Base-by-base conservation (phyloP, 2,888 invertebrate species). In the Chrysolina haemoptera region DNA sequence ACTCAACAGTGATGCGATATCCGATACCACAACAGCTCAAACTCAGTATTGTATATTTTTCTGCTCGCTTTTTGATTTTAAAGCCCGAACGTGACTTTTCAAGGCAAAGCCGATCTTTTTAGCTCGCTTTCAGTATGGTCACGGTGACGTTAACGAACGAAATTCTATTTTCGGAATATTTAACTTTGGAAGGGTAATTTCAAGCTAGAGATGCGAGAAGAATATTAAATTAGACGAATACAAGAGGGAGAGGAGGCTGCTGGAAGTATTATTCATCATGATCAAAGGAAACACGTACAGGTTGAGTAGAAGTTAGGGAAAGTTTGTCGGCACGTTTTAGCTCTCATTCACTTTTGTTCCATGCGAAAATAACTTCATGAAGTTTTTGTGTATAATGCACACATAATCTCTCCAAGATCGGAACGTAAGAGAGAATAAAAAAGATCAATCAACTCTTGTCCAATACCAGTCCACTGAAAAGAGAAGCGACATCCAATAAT, bases 181-280 rank as follows among this genome's bases (percentile, higher is more conserved):
- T 53, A 53, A 53, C 53, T 53, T 20, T 12, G 53, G 53, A 53
- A 11, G 53, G 53, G 53, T 12, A 53, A 18, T 53, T 53, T 53
- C 53, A 20, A 53, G 53, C 20, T 53, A 53, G 20, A 20, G 53
- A 53, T 53, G 20, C 53, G 22, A 18, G 4, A 11, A 20, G 53
- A 53, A 53, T 53, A 53, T 53, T 53, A 18, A 53, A 53, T 53
- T 53, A 53, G 53, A 53, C 20, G 53, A 53, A 18, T 53, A 53
- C 53, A 53, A 53, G 53, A 53, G 53, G 53, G 20, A 9, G 53
- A 11, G 16, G 48, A 50, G 20, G 53, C 14, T 53, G 0, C 53
- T 20, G 22, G 12, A 12, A 20, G 53, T 53, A 53, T 53, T 53
- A 53, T 53, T 53, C 53, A 53, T 53, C 53, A 53, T 20, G 53